These are phyloP conservation scores for Eonycteris spelaea DNA, from an alignment of 2,113 vertebrate species.

Conservation along the genomic window DNA sequence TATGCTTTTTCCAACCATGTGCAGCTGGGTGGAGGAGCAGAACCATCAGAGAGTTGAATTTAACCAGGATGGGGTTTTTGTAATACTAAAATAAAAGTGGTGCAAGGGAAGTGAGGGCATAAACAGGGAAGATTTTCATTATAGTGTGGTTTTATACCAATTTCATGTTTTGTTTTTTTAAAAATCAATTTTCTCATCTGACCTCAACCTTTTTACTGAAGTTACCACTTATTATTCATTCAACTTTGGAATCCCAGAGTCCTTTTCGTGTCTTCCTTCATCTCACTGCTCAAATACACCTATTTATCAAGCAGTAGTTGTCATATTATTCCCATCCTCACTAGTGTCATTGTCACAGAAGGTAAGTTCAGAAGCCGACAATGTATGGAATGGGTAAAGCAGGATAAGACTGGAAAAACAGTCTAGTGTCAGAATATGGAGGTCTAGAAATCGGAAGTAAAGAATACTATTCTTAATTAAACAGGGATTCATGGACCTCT, in stretches of 20 bases:
- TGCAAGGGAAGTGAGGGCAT: no score
- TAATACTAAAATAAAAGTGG: background rate
- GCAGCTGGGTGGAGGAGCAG: background rate
- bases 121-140: background rate
- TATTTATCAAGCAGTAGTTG: background rate
- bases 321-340: background rate
- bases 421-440: background rate
- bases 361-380: background rate
- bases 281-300: background rate
- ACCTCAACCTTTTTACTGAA: background rate
- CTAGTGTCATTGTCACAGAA: background rate
- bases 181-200: background rate
- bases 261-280: background rate
- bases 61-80: background rate
- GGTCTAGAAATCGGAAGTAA: background rate
- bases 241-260: background rate
- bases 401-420: background rate
- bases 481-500: background rate
- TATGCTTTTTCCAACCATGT: background rate
- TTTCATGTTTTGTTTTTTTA: background rate
- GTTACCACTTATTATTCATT: background rate
- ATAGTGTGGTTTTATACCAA: background rate
- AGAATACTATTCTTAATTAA: background rate
- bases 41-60: background rate
- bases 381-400: no score